Conservation (phyloP, 2,888 invertebrate genomes). For the Pteria penguin region DNA sequence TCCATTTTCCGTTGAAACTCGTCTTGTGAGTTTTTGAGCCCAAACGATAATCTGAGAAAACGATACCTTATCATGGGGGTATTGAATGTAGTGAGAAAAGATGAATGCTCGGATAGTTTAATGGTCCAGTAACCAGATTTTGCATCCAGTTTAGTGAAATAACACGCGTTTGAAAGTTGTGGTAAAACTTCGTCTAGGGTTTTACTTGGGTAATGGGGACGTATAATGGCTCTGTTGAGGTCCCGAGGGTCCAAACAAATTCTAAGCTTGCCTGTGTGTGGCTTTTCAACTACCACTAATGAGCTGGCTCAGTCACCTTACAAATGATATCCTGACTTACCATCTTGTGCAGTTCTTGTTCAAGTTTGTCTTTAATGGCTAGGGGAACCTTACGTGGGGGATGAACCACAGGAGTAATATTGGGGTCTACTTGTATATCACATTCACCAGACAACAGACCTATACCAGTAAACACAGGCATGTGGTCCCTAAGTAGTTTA, state of each 20-base stretch:
- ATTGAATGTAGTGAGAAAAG: conserved; percentile 45
- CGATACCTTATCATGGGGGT: conserved; percentile 47
- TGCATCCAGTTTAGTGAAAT: conserved; percentile 43
- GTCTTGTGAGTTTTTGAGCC: conserved; percentile 40
- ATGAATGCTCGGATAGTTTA: conserved; percentile 38
- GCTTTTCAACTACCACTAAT: conserved; percentile 23
- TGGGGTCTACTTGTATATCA: background rate
- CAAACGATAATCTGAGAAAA: conserved; percentile 43
- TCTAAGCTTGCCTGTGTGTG: conserved; percentile 39
- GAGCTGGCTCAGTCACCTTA: conserved; percentile 15
- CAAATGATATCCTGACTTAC: conserved; percentile 10
- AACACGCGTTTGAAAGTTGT: conserved; percentile 34
- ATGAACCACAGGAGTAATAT: too few relatives aligned
- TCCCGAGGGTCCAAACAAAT: conserved; percentile 48
- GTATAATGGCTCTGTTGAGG: conserved; percentile 49
- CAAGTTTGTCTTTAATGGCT: background rate
- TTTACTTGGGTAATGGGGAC: too few relatives aligned
- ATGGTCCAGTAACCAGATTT: conserved; percentile 40
- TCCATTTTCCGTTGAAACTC: too few relatives aligned
- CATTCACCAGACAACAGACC: too few relatives aligned
- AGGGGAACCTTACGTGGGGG: too few relatives aligned
- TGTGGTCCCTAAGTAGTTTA: too few relatives aligned
- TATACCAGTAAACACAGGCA: too few relatives aligned
- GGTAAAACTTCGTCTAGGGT: too few relatives aligned
- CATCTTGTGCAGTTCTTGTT: conserved; percentile 9